phyloP scores from a whole-genome alignment of 37 sponge, comb jelly and placozoan genomes.

The Agelas oroides region DNA sequence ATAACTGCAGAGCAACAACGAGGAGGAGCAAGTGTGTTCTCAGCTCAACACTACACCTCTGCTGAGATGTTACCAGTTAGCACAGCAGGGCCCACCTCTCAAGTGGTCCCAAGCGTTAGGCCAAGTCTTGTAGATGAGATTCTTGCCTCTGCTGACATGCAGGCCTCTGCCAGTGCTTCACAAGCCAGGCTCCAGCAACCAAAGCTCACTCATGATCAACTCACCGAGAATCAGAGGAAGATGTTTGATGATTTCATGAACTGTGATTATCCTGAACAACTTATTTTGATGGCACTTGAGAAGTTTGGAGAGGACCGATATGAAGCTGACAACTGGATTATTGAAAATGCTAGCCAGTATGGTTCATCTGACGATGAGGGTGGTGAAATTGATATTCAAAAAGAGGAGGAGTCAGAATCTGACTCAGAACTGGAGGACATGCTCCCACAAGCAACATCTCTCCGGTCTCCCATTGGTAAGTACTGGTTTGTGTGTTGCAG shows the following conservation, averaged over 20 bases:
- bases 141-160: neutral
- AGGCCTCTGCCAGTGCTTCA: neutral
- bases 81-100: too few relatives aligned
- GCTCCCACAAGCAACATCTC: neutral
- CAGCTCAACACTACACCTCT: neutral
- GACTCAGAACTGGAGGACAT: neutral
- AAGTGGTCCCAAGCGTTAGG: neutral
- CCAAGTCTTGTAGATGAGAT: neutral
- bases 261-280: neutral
- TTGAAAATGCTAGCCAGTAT: constrained; percentile 18
- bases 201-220: constrained; percentile 3
- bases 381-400: neutral
- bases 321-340: constrained; percentile 23
- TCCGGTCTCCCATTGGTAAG: neutral
- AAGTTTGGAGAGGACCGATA: neutral
- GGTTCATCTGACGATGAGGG: neutral
- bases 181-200: neutral
- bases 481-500: too few relatives aligned
- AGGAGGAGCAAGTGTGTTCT: neutral
- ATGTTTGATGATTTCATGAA: constrained; percentile 19
- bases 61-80: neutral
- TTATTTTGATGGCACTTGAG: constrained; percentile 37
- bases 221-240: constrained; percentile 14
- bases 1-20: neutral
- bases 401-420: neutral